Conservation (phyloP, 1,140 invertebrate genomes). For the Dendrolimus kikuchii region DNA sequence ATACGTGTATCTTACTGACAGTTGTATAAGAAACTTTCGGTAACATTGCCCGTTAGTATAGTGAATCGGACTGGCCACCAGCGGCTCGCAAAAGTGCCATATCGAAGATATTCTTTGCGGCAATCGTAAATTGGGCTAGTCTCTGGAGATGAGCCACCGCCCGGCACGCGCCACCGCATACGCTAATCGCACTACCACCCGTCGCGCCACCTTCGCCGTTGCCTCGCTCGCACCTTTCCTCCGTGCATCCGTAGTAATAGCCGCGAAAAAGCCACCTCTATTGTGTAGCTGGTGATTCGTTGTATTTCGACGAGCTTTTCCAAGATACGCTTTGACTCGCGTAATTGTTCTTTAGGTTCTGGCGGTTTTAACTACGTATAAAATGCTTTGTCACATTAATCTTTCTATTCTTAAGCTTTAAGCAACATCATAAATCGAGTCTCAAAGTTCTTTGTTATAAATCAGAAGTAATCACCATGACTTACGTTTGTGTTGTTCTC, state of each 20-base stretch:
- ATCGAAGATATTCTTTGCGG: constrained; percentile 68
- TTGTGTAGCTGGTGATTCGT: constrained; percentile 65
- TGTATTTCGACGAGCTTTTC: constrained; percentile 62
- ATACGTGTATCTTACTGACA: neutral
- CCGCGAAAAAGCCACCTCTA: constrained; percentile 61
- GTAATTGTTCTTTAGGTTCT: constrained; percentile 68
- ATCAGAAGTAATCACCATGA: constrained; percentile 40
- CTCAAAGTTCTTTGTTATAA: constrained; percentile 38
- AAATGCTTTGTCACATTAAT: constrained; percentile 67
- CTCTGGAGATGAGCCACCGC: constrained; percentile 41
- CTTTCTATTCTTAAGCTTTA: constrained; percentile 30
- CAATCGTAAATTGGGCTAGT: constrained; percentile 65
- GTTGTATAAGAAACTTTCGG: no score
- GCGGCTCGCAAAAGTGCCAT: constrained; percentile 44
- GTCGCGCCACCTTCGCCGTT: constrained; percentile 25
- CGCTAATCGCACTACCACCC: constrained; percentile 48
- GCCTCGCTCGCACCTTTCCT: constrained; percentile 54
- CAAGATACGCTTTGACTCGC: constrained; percentile 61
- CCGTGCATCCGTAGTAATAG: constrained; percentile 60
- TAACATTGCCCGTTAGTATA: neutral
- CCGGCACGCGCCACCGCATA: constrained; percentile 47
- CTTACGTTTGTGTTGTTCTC: constrained; percentile 8
- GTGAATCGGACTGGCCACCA: constrained; percentile 26
- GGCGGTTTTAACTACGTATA: constrained; percentile 58
- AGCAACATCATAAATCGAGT: constrained; percentile 13